phyloP scores from a whole-genome alignment of 2,113 vertebrate species.

The Pelecanoides urinatrix region DNA sequence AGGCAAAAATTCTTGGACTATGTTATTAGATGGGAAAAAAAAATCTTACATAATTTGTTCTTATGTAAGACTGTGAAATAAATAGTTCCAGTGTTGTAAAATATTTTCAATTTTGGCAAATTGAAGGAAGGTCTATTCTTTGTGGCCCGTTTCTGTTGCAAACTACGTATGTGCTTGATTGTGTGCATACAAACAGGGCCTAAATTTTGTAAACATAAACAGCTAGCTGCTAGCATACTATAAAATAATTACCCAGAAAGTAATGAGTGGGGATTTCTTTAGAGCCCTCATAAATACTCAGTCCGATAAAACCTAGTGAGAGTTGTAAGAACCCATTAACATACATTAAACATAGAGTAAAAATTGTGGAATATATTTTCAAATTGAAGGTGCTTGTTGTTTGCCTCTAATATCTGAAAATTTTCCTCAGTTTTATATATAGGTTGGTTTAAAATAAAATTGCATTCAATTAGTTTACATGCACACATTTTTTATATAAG shows the following conservation, averaged over 20 bases:
- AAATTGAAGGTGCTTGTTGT: not conserved
- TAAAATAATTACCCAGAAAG: not conserved
- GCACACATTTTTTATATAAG: not conserved
- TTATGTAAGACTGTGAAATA: not conserved
- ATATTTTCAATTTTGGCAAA: not conserved
- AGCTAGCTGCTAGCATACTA: not conserved
- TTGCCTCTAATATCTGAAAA: not conserved
- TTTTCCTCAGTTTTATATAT: not conserved
- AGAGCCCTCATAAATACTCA: not conserved
- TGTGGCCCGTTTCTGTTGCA: not conserved
- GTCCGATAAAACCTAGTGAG: not conserved
- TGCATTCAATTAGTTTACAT: not conserved
- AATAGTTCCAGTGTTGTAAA: not conserved
- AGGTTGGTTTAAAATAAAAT: not conserved
- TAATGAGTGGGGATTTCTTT: not conserved
- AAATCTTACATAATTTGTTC: not conserved
- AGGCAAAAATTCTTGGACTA: not conserved
- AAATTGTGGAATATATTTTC: not conserved
- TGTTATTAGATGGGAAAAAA: not conserved
- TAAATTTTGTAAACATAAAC: not conserved
- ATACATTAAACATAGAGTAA: not conserved
- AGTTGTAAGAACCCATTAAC: not conserved
- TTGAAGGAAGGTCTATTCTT: not conserved
- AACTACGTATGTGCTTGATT: not conserved
- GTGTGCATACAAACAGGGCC: not conserved